phyloP scores from a whole-genome alignment of 2,797 vertebrate species.

The Iguana delicatissima region DNA sequence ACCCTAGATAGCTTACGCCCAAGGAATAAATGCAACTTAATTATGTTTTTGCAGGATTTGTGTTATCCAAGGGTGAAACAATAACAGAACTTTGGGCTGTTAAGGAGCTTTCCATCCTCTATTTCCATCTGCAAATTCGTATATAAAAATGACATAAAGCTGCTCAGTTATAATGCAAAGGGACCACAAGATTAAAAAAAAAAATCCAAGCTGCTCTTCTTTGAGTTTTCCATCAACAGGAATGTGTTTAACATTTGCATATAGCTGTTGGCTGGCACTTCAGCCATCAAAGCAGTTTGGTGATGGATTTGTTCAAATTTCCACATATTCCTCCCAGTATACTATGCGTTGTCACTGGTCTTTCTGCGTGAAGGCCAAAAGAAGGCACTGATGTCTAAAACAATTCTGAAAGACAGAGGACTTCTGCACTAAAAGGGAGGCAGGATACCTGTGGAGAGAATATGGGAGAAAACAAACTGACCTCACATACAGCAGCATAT shows the following conservation, averaged over 20 bases:
- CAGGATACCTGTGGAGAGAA: background rate
- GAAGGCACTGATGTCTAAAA: background rate
- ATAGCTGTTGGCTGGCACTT: conserved; percentile 2
- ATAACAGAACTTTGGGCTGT: conserved; percentile 21
- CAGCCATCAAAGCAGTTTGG: background rate
- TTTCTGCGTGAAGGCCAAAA: background rate
- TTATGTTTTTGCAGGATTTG: conserved; percentile 17
- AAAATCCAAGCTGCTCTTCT: conserved; percentile 13
- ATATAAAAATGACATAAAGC: conserved; percentile 20
- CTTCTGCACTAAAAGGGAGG: background rate
- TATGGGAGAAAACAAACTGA: background rate
- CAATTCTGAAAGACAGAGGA: background rate
- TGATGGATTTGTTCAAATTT: background rate
- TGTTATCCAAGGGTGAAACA: conserved; percentile 19
- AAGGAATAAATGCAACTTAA: conserved; percentile 21
- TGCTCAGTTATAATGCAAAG: conserved; percentile 15
- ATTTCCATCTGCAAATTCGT: background rate
- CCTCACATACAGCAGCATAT: background rate
- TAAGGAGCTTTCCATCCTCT: conserved; percentile 18
- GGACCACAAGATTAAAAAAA: background rate
- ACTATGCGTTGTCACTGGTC: background rate
- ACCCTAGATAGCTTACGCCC: background rate
- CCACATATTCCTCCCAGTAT: background rate
- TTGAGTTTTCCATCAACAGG: background rate
- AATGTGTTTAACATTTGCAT: conserved; percentile 35